Evolutionary conservation across 2,888 invertebrate species (phyloP), one percentile per base, ranked within the genome.

Genomic region (Tachystola acroxantha): DNA sequence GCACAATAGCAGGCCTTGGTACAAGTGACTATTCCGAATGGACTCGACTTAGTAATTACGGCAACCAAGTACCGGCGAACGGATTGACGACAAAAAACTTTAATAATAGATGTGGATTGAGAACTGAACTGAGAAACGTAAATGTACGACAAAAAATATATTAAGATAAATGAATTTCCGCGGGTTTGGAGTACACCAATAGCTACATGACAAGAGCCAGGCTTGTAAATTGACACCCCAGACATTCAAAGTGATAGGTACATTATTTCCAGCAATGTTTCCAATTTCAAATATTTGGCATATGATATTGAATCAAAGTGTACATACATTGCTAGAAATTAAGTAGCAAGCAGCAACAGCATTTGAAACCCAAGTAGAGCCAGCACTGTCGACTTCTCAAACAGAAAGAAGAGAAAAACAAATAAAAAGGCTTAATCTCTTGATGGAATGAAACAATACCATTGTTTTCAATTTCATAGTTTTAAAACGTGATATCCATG

Each of bases 1-100:
- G 50, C 59, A 75, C 67, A 75, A 77, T 67, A 42, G 60, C 47
- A 60, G 62, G 62, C 72, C 69, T 78, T 67, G 68, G 53, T 64
- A 62, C 59, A 54, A 61, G 62, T 58, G 60, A 61, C 61, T 60
- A 62, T 56, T 53, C 50, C 51, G 50, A 61, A 56, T 50, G 51
- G 52, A 58, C 60, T 59, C 53, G 57, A 46, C 57, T 50, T 45
- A 46, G 64, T 68, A 67, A 70, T 71, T 71, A 71, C 64, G 45
- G 40, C 54, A 47, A 63, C 57, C 48, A 53, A 57, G 53, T 57
- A 58, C 44, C 57, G 47, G 51, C 51, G 53, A 63, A 64, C 57
- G 50, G 57, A 61, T 57, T 50, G 58, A 60, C 55, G 53, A 58
- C 53, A 61, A 66, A 69, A 69, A 68, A 56, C 47, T 50, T 56